phyloP scores from a whole-genome alignment of 2,888 invertebrate genomes.

The Drosophila sordidapex region DNA sequence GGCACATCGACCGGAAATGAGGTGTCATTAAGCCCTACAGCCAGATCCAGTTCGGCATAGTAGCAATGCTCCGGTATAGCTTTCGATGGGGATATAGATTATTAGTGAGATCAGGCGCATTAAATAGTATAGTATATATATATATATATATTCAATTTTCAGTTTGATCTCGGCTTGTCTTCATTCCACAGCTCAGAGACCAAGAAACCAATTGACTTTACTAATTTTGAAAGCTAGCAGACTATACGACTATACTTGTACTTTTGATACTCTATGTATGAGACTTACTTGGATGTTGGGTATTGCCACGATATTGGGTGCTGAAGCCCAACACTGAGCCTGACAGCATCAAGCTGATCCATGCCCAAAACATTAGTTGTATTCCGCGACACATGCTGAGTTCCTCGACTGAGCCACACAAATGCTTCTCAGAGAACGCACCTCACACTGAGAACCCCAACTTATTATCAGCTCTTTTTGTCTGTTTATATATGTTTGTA shows the following conservation, averaged over 20 bases:
- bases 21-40: constrained; percentile 60
- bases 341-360: not conserved
- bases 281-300: constrained; percentile 65
- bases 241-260: too few relatives aligned
- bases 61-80: constrained; percentile 62
- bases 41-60: constrained; percentile 68
- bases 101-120: not conserved
- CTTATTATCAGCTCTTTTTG: constrained; percentile 26
- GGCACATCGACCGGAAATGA: constrained; percentile 56
- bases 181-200: too few relatives aligned
- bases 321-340: constrained; percentile 34
- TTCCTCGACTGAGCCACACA: not conserved
- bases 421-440: constrained; percentile 6
- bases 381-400: constrained; percentile 23
- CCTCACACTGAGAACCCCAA: constrained; percentile 10
- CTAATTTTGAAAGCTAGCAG: too few relatives aligned
- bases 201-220: not conserved
- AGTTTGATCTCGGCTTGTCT: too few relatives aligned
- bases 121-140: not conserved
- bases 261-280: not conserved
- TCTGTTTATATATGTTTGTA: not conserved
- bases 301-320: constrained; percentile 70
- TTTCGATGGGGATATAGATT: constrained; percentile 7
- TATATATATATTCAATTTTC: not conserved
- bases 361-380: constrained; percentile 1